phyloP scores from a whole-genome alignment of 2,113 vertebrate genomes.

The Prietella phreatophila region DNA sequence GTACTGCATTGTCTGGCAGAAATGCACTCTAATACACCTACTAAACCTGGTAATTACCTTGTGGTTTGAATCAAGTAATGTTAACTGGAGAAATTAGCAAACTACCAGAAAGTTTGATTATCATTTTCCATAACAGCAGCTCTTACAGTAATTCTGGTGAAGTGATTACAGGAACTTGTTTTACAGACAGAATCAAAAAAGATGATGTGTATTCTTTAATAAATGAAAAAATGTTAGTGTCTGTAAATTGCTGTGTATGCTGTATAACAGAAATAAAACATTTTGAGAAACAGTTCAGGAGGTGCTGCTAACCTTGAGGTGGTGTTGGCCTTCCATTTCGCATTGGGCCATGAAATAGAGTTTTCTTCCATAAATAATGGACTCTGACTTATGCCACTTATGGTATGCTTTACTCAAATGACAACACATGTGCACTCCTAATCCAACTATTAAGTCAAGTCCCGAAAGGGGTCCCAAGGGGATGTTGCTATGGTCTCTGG shows the following conservation, averaged over 20 bases:
- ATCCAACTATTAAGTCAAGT: not conserved
- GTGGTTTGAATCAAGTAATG: not conserved
- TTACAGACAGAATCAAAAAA: not conserved
- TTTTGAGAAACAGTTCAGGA: not conserved
- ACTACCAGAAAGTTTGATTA: constrained; percentile 2
- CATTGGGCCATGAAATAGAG: not conserved
- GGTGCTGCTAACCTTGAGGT: not conserved
- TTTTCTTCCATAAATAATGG: not conserved
- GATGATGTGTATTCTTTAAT: not conserved
- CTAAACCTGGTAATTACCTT: not conserved
- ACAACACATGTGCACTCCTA: not conserved
- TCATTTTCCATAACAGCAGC: not conserved
- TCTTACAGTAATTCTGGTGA: constrained; percentile 3
- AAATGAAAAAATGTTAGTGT: not conserved
- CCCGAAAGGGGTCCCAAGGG: not conserved
- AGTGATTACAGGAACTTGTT: not conserved
- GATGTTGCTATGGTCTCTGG: not conserved
- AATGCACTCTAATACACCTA: not conserved
- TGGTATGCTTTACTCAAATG: not conserved
- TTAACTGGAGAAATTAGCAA: not conserved
- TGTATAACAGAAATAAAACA: not conserved
- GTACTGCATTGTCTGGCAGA: not conserved
- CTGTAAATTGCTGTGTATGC: not conserved
- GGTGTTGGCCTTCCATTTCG: not conserved
- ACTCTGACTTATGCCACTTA: not conserved